Conservation (phyloP, 2,113 vertebrate species). For the Oreocharis arfaki region DNA sequence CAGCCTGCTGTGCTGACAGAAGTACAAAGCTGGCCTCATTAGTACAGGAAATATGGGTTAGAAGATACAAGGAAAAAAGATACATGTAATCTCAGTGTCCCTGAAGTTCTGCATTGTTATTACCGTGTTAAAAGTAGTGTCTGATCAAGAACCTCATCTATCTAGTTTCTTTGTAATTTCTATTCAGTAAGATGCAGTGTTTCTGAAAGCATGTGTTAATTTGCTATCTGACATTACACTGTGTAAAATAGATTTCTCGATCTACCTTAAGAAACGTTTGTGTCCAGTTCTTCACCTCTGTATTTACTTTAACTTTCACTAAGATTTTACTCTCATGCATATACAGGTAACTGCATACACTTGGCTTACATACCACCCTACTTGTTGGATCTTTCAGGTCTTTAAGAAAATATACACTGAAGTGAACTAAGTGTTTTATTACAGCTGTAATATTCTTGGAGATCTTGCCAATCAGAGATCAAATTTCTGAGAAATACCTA, state of each 20-base stretch:
- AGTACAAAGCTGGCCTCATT: background rate
- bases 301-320: background rate
- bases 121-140: background rate
- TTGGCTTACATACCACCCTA: background rate
- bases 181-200: background rate
- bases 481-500: background rate
- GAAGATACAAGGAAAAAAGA: background rate
- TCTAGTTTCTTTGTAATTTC: background rate
- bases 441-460: background rate
- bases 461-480: background rate
- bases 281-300: background rate
- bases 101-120: background rate
- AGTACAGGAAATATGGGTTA: background rate
- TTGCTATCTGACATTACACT: background rate
- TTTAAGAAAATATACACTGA: background rate
- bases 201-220: background rate
- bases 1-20: background rate
- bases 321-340: background rate
- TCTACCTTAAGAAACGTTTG: background rate
- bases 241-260: background rate
- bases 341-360: background rate
- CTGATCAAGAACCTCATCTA: background rate
- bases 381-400: background rate
- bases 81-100: background rate
- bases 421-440: background rate